Base-by-base conservation (phyloP, 2,797 vertebrate species). In the Vultur gryphus region DNA sequence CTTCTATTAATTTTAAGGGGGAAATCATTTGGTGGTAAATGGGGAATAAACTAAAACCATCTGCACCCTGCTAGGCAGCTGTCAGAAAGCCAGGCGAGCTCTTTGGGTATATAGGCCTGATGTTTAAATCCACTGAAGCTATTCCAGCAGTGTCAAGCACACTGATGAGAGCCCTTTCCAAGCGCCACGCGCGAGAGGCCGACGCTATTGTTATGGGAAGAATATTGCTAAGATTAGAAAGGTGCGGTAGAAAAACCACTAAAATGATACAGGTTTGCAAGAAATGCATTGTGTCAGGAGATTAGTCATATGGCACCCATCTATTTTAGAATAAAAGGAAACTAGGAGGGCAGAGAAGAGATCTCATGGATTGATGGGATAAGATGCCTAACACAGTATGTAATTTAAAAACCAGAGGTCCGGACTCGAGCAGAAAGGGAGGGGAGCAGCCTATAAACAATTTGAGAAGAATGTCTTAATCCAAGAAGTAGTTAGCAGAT, bases 1-100 rank as follows among this genome's bases (percentile, higher is more conserved):
- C 91, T 97, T 95, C 81, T 93, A 95, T 95, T 97, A 96, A 96
- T 97, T 97, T 95, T 94, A 95, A 95, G 72, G 91, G 88, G 62
- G 65, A 95, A 95, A 95, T 96, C 78, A 73, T 95, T 95, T 93
- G 88, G 86, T 95, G 94, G 86, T 96, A 96, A 96, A 95, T 93
- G 96, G 69, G 82, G 65, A 95, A 97, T 96, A 96, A 97, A 97
- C 84, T 85, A 39, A 96, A 97, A 96, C 86, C 95, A 96, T 92
- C 91, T 95, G 91, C 91, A 95, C 86, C 94, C 66, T 87, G 61
- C 93, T 85, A 92, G 79, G 69, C 93, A 93, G 84, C 90, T 97
- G 97, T 93, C 93, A 91, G 93, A 87, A 92, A 95, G 95, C 90
- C 95, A 97, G 87, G 89, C 8, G 16, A 89, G 51, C 70, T 93